Conservation (phyloP, 2,888 invertebrate species). For the Lissocephala sabroskyi region DNA sequence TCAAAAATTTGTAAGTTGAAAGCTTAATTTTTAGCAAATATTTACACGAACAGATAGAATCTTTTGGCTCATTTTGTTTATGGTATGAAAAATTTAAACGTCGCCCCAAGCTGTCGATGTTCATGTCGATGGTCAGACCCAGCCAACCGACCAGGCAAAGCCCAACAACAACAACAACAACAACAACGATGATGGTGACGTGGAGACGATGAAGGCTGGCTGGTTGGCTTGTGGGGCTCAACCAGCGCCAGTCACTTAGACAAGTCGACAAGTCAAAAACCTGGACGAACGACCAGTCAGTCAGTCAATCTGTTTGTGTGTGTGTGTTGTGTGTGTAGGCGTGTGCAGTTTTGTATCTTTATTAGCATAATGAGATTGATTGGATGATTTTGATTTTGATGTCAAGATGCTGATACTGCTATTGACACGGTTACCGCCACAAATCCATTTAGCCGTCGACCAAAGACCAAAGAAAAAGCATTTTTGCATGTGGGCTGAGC, state of each 20-base stretch:
- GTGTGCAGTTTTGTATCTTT: slow-evolving; percentile 45
- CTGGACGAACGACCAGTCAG: slow-evolving; percentile 7
- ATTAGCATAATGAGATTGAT: slow-evolving; percentile 56
- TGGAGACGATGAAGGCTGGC: slow-evolving; percentile 28
- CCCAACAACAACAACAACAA: neutral
- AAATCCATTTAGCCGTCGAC: too few species aligned
- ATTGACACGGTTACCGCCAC: too few species aligned
- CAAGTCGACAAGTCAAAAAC: slow-evolving; percentile 33
- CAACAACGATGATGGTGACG: slow-evolving; percentile 29
- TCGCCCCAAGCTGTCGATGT: slow-evolving; percentile 54
- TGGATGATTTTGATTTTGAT: slow-evolving; percentile 50
- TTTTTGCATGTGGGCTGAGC: too few species aligned
- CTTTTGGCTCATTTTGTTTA: slow-evolving; percentile 44
- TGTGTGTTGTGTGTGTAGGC: slow-evolving; percentile 26
- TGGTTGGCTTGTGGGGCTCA: slow-evolving; percentile 7
- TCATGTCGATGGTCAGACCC: slow-evolving; percentile 27
- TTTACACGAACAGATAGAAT: slow-evolving; percentile 57
- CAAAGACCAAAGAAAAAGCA: too few species aligned
- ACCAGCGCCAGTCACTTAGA: slow-evolving; percentile 22
- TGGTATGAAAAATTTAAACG: slow-evolving; percentile 53
- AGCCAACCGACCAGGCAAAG: neutral
- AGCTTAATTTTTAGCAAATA: slow-evolving; percentile 61
- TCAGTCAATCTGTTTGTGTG: slow-evolving; percentile 35
- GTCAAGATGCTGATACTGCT: slow-evolving; percentile 30
- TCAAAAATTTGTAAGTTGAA: slow-evolving; percentile 44